These are phyloP conservation scores for Drosophila seclusa DNA, from an alignment of 2,888 invertebrate genomes.

Conservation along the genomic window DNA sequence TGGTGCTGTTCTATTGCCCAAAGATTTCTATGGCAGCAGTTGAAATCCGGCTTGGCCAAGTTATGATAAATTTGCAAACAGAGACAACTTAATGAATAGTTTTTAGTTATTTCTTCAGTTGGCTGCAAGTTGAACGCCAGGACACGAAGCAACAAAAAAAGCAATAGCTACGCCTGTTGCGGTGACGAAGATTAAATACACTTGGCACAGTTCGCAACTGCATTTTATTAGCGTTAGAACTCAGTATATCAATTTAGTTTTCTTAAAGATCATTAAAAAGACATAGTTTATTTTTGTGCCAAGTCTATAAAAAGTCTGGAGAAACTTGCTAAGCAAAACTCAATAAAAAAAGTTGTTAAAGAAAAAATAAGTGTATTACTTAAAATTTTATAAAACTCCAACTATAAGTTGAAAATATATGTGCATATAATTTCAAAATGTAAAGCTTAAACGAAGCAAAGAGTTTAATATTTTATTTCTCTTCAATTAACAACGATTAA, in stretches of 20 bases:
- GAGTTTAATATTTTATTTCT: neutral
- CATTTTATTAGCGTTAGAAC: neutral
- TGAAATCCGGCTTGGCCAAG: slow-evolving; percentile 64
- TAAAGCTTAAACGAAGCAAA: neutral
- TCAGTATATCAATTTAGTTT: neutral
- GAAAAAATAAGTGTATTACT: neutral
- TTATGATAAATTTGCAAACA: slow-evolving; percentile 74
- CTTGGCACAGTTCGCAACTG: neutral
- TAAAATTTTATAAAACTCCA: neutral
- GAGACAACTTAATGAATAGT: slow-evolving; percentile 77
- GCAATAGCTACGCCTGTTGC: neutral
- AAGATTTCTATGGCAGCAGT: slow-evolving; percentile 34
- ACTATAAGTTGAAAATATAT: neutral
- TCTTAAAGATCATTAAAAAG: neutral
- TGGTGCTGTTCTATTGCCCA: neutral
- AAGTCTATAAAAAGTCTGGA: too few species aligned
- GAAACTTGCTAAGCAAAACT: neutral
- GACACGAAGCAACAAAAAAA: slow-evolving; percentile 17
- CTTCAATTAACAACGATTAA: neutral
- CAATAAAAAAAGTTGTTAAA: neutral
- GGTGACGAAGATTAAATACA: neutral
- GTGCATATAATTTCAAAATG: neutral
- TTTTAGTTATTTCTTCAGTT: slow-evolving; percentile 47
- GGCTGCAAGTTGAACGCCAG: slow-evolving; percentile 42
- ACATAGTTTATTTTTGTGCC: neutral